These are phyloP conservation scores for Trypoxylus dichotomus DNA, from an alignment of 1,140 invertebrate genomes.

Conservation along the genomic window DNA sequence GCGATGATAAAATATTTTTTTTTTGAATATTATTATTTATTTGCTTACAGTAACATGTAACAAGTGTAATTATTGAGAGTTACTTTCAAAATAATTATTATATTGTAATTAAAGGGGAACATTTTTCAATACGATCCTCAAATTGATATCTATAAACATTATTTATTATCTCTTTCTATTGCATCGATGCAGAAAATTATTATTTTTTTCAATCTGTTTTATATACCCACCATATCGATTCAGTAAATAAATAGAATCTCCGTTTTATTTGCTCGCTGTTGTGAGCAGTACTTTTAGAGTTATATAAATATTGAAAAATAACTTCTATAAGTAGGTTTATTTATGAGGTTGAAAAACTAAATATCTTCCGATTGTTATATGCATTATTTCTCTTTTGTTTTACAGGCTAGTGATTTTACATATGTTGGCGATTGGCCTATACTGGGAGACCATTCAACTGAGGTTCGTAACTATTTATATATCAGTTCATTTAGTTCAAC, in stretches of 20 bases:
- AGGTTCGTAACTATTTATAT: slow-evolving; percentile 39
- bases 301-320: too few relatives aligned
- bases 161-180: too few relatives aligned
- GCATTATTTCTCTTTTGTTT: slow-evolving; percentile 42
- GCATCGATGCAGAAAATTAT: too few relatives aligned
- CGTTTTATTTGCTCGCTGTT: too few relatives aligned
- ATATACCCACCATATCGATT: too few relatives aligned
- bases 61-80: background rate
- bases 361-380: too few relatives aligned
- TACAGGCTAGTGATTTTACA: slow-evolving; percentile 70
- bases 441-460: slow-evolving; percentile 61
- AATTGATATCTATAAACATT: too few relatives aligned
- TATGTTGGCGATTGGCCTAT: slow-evolving; percentile 80
- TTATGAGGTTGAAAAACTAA: too few relatives aligned
- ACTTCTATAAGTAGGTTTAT: background rate
- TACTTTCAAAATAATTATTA: background rate
- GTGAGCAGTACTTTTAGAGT: too few relatives aligned
- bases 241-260: too few relatives aligned
- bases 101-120: background rate
- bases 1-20: background rate
- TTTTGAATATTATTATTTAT: background rate
- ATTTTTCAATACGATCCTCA: too few relatives aligned
- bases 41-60: background rate
- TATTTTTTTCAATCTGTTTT: too few relatives aligned
- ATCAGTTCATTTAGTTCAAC: background rate